phyloP scores from a whole-genome alignment of 2,113 vertebrate species.

The Stigmatopora argus region DNA sequence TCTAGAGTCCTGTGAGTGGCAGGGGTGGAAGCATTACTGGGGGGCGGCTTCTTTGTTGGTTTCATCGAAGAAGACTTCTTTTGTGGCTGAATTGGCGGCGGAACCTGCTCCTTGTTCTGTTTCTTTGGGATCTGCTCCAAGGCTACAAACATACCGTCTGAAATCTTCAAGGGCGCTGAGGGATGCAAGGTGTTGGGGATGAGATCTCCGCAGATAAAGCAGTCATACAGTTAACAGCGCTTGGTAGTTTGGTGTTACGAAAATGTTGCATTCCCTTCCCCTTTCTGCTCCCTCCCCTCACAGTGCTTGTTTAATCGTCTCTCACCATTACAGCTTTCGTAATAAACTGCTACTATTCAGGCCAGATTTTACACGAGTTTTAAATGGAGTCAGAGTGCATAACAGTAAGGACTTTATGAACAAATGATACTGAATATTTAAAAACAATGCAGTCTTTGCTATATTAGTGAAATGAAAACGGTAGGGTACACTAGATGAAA shows the following conservation, averaged over 20 bases:
- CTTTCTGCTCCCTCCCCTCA: not conserved
- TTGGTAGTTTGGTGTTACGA: not conserved
- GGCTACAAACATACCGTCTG: slow-evolving; percentile 76
- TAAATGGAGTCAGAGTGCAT: slow-evolving; percentile 10
- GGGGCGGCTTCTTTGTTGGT: slow-evolving; percentile 58
- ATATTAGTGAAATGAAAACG: too few relatives aligned
- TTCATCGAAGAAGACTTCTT: slow-evolving; percentile 60
- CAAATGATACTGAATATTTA: too few relatives aligned
- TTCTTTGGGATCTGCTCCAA: slow-evolving; percentile 80
- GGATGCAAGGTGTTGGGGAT: slow-evolving; percentile 6
- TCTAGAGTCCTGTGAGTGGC: slow-evolving; percentile 74
- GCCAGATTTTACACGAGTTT: slow-evolving; percentile 7
- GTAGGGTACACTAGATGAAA: too few relatives aligned
- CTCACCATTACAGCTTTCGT: slow-evolving; percentile 18
- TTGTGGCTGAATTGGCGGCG: slow-evolving; percentile 67
- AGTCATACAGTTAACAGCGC: not conserved
- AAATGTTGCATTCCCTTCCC: not conserved
- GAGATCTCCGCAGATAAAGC: not conserved
- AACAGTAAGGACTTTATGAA: not conserved
- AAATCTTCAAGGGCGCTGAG: slow-evolving; percentile 71
- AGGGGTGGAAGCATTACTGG: slow-evolving; percentile 25
- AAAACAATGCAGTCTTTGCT: too few relatives aligned
- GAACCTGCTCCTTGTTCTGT: slow-evolving; percentile 92
- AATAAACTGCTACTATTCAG: slow-evolving; percentile 18
- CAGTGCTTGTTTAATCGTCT: slow-evolving; percentile 9